These are phyloP conservation scores for Calephelis perditalis DNA, from an alignment of 2,888 invertebrate genomes.

Conservation along the genomic window DNA sequence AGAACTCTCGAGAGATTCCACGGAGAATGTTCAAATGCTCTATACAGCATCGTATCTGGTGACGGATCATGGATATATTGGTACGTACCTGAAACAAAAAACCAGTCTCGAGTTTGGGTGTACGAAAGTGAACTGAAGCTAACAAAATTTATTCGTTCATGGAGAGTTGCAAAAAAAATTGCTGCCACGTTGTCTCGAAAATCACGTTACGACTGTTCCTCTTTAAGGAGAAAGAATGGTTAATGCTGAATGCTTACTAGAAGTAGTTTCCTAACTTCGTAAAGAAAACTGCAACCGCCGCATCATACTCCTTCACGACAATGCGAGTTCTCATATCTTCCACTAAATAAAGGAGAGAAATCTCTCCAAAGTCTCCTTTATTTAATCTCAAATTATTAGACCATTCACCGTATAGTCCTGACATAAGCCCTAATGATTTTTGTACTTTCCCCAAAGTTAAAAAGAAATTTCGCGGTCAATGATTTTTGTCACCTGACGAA, in stretches of 20 bases:
- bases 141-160: constrained; percentile 25
- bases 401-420: too few relatives aligned
- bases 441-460: too few relatives aligned
- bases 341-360: background rate
- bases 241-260: constrained; percentile 24
- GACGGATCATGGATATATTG: constrained; percentile 20
- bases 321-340: constrained; percentile 19
- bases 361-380: too few relatives aligned
- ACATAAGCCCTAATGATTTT: too few relatives aligned
- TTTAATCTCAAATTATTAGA: too few relatives aligned
- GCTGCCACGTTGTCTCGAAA: constrained; percentile 22
- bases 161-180: constrained; percentile 23
- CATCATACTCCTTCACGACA: constrained; percentile 26
- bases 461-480: too few relatives aligned
- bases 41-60: constrained; percentile 14
- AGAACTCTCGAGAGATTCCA: constrained; percentile 8
- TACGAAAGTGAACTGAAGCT: constrained; percentile 15
- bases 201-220: constrained; percentile 20
- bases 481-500: too few relatives aligned
- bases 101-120: constrained; percentile 11
- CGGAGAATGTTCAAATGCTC: constrained; percentile 17
- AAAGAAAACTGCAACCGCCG: constrained; percentile 24
- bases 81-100: constrained; percentile 21
- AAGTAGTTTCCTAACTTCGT: constrained; percentile 22
- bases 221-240: constrained; percentile 21